Base-by-base conservation (phyloP, 2,113 vertebrate species). In the Diphyllodes magnificus region DNA sequence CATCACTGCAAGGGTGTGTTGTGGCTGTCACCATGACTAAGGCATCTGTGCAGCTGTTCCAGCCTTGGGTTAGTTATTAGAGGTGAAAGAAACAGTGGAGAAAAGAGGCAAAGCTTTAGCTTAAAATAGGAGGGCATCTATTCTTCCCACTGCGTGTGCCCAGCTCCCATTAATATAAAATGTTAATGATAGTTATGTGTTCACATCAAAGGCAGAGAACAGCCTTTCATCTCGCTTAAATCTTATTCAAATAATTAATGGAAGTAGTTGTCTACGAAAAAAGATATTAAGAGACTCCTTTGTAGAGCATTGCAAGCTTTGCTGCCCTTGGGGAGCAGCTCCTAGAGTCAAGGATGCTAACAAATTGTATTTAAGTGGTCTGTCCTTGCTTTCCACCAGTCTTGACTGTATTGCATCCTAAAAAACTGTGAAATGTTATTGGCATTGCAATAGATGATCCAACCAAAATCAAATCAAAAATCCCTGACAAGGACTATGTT, bases 221-320 rank as follows among this genome's bases (percentile, higher is more conserved):
- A 79, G 91, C 81, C 95, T 97, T 94, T 94, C 96, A 96, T 97
- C 96, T 96, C 86, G 47, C 80, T 96, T 91, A 95, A 91, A 97
- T 96, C 94, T 95, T 92, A 78, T 78, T 94, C 93, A 92, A 97
- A 96, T 97, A 97, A 97, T 97, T 97, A 97, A 95, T 95, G 82
- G 76, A 95, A 97, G 63, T 92, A 76, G 83, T 93, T 94, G 82
- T 96, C 51, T 78, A 54, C 4, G 17, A 53, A 59, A 69, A 54
- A 64, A 65, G 5, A 77, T 15, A 40, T 50, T 45, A 90, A 92
- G 86, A 82, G 82, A 72, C 93, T 72, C 49, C 79, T 96, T 96
- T 97, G 86, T 87, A 96, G 88, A 88, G 39, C 45, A 17, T 65
- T 87, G 79, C 57, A 96, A 95, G 83, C 82, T 83, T 81, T 77